Conservation (phyloP, 2,888 invertebrate genomes). For the Patella depressa region DNA sequence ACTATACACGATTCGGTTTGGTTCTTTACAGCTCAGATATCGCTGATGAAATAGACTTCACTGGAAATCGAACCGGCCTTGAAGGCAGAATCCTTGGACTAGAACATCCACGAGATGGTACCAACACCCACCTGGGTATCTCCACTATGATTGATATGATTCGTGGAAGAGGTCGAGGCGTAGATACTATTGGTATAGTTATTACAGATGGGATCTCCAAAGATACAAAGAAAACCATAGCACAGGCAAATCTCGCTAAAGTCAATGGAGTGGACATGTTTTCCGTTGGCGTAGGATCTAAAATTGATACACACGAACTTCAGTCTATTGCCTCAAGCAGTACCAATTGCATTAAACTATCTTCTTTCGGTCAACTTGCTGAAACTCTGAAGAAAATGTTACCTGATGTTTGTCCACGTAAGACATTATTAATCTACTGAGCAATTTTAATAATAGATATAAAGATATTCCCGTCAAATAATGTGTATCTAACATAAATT, state of each 20-base stretch:
- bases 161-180: not conserved
- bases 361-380: not conserved
- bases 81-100: slow-evolving; percentile 24
- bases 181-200: not conserved
- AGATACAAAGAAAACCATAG: not conserved
- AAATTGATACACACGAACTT: not conserved
- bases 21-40: slow-evolving; percentile 36
- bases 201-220: slow-evolving; percentile 2
- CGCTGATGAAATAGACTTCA: slow-evolving; percentile 28
- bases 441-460: too few species aligned
- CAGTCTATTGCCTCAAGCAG: not conserved
- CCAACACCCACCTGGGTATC: slow-evolving; percentile 37
- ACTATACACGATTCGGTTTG: slow-evolving; percentile 36
- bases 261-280: not conserved
- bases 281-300: not conserved
- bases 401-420: not conserved
- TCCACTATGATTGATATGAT: not conserved
- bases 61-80: slow-evolving; percentile 26
- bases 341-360: not conserved
- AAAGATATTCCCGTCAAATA: too few species aligned
- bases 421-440: not conserved
- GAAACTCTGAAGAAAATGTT: not conserved
- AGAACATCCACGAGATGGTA: slow-evolving; percentile 36
- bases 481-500: too few species aligned
- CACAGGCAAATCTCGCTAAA: not conserved